Evolutionary conservation across 1,140 invertebrate species (phyloP).

Genomic region (Carposina sasakii): DNA sequence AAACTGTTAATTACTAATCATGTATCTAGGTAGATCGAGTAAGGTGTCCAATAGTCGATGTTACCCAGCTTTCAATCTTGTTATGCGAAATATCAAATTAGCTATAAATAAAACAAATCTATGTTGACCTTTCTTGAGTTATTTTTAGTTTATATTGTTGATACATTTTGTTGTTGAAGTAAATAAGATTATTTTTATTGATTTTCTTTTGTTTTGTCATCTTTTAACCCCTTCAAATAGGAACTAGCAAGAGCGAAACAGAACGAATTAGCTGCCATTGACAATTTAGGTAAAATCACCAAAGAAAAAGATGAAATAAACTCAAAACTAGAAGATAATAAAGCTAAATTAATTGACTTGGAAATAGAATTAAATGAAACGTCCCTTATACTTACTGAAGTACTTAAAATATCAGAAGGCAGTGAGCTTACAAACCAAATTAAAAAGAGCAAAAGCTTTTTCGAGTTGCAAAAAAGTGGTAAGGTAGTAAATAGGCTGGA

Average conservation of each 20-base stretch:
- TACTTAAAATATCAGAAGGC: conserved; percentile 59
- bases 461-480: conserved; percentile 66
- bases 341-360: conserved; percentile 62
- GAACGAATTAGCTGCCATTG: conserved; percentile 50
- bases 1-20: conserved; percentile 68
- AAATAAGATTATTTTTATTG: conserved; percentile 42
- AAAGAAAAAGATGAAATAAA: conserved; percentile 52
- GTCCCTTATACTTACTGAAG: conserved; percentile 58
- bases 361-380: conserved; percentile 66
- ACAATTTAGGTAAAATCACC: conserved; percentile 42
- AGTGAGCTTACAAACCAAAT: conserved; percentile 48
- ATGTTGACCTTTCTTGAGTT: conserved; percentile 55
- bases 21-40: conserved; percentile 64
- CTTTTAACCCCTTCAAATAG: conserved; percentile 45
- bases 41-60: conserved; percentile 66
- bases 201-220: conserved; percentile 53
- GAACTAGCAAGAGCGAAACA: conserved; percentile 51
- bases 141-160: conserved; percentile 65
- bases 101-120: conserved; percentile 52
- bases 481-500: conserved; percentile 66
- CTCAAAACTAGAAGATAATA: conserved; percentile 55
- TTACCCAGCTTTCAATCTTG: conserved; percentile 63
- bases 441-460: conserved; percentile 61
- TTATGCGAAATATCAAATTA: conserved; percentile 61
- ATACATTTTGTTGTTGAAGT: conserved; percentile 53